Conservation (phyloP, 92 coral and sea anemone species). For the Pocillopora meandrina region DNA sequence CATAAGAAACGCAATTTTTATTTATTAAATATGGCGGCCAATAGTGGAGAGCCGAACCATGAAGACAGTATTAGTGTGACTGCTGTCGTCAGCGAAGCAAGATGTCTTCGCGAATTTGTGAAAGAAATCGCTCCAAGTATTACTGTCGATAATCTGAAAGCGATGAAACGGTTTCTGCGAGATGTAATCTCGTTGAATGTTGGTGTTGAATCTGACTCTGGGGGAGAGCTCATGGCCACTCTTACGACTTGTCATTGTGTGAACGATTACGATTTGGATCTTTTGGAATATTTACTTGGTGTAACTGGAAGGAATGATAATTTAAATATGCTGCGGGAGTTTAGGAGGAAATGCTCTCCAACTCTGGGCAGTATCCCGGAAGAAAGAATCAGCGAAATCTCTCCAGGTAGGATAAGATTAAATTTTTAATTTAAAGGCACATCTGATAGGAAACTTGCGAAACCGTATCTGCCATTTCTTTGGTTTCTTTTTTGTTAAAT, state of each 20-base stretch:
- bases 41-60: background rate
- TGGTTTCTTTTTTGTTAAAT: no score
- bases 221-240: constrained; percentile 43
- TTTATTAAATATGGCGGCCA: constrained; percentile 45
- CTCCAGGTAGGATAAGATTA: constrained; percentile 35
- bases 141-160: constrained; percentile 45
- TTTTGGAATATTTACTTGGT: constrained; percentile 67
- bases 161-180: constrained; percentile 57
- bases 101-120: constrained; percentile 38
- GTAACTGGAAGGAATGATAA: constrained; percentile 54
- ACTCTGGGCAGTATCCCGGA: constrained; percentile 28
- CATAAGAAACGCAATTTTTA: background rate
- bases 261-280: constrained; percentile 59
- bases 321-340: constrained; percentile 35
- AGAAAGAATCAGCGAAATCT: constrained; percentile 2
- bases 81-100: background rate
- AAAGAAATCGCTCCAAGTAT: constrained; percentile 32
- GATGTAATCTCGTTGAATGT: constrained; percentile 57
- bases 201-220: constrained; percentile 34
- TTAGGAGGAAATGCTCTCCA: constrained; percentile 48
- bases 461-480: no score
- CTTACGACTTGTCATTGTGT: constrained; percentile 41
- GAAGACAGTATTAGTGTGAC: background rate
- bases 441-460: no score
- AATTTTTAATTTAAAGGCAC: no score